These are phyloP conservation scores for Turdus rufiventris DNA, from an alignment of 2,113 vertebrate genomes.

Conservation along the genomic window DNA sequence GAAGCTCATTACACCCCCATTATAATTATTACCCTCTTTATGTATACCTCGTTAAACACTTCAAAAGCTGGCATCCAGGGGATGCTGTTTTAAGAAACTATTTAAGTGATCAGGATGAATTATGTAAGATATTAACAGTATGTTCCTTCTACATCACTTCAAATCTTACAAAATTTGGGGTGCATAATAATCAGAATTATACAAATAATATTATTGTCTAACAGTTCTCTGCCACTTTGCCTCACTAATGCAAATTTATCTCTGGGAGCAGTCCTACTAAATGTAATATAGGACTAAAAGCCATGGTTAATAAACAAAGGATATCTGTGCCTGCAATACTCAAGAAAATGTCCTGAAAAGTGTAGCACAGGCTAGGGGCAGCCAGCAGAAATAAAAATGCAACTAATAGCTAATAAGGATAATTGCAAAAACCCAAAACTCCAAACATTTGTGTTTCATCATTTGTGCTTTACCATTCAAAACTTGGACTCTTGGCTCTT, in stretches of 20 bases:
- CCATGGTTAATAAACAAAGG: neutral
- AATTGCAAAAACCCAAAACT: neutral
- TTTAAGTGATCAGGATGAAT: conserved; percentile 34
- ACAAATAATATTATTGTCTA: neutral
- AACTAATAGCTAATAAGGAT: neutral
- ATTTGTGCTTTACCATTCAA: neutral
- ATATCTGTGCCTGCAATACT: neutral
- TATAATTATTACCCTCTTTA: conserved; percentile 39
- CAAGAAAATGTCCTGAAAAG: neutral
- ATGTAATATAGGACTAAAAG: neutral
- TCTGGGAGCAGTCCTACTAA: neutral
- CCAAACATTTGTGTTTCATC: neutral
- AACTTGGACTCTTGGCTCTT: neutral
- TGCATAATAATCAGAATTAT: neutral
- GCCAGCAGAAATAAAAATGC: neutral
- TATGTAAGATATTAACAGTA: conserved; percentile 24
- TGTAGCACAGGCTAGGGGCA: neutral
- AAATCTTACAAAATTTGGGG: neutral
- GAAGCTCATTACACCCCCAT: conserved; percentile 48
- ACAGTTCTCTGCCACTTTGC: neutral
- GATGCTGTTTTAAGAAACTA: conserved; percentile 43
- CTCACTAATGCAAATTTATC: neutral
- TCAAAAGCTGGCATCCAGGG: conserved; percentile 30
- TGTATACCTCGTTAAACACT: conserved; percentile 11
- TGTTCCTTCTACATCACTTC: neutral